Base-by-base conservation (phyloP, 2,113 vertebrate genomes). In the Dipodomys merriami region DNA sequence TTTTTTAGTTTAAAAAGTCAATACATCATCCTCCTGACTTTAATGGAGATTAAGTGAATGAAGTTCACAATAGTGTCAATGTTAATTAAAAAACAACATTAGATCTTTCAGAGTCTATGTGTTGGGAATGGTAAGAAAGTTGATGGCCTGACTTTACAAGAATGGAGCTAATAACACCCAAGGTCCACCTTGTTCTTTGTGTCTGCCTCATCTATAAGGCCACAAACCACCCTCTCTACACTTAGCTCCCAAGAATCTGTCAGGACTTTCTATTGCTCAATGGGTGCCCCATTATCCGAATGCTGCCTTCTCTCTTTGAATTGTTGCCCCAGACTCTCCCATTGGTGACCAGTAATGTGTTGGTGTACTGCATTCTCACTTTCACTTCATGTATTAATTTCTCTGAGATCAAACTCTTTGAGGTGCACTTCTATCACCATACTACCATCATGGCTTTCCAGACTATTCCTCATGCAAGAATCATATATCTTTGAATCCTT, bases 11-110 rank as follows among this genome's bases (percentile, higher is more conserved):
- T 86, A 65, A 83, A 84, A 92, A 91, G 65, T 39, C 25, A 69
- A 2, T 95, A 25, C 7, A 11, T 89, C 79, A 85, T 87, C 57
- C 46, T 93, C 46, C 46, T 74, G 73, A 78, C 46, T 95, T 87
- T 79, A 91, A 93, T 88, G 83, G 71, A 86, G 71, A 95, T 91
- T 82, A 88, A 78, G 33, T 88, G 88, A 88, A 60, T 62, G 46
- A 72, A 76, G 20, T 88, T 62, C 85, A 53, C 79, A 71, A 5
- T 80, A 35, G 64, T 83, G 68, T 91, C 94, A 49, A 27, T 90
- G 71, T 71, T 83, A 79, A 86, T 95, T 72, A 72, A 64, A 74
- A 81, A 77, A 25, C 39, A 49, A 39, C n/a, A 11, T 76, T 57
- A 27, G 7, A 19, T 79, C 9, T 94, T 44, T 82, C 86, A 76